These are phyloP conservation scores for Chelonus insularis DNA, from an alignment of 1,140 invertebrate genomes.

Conservation along the genomic window DNA sequence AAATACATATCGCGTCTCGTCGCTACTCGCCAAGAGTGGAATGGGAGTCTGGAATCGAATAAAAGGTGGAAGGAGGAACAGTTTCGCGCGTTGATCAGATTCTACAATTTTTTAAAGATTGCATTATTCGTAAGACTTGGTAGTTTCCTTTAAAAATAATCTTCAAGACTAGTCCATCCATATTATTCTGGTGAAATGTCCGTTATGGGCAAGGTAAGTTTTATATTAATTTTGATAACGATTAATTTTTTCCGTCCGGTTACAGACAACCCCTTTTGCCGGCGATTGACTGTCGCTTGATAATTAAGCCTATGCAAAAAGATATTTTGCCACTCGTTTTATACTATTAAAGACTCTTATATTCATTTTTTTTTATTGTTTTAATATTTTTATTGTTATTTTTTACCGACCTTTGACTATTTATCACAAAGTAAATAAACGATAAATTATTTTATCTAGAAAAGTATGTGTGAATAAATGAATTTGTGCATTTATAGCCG, in stretches of 20 bases:
- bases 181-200: constrained; percentile 46
- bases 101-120: constrained; percentile 29
- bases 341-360: too few species aligned
- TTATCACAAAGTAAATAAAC: too few species aligned
- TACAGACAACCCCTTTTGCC: constrained; percentile 9
- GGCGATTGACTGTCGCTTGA: neutral
- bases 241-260: constrained; percentile 6
- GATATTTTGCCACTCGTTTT: too few species aligned
- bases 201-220: constrained; percentile 57
- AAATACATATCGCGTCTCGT: constrained; percentile 11
- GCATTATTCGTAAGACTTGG: neutral
- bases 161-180: constrained; percentile 32
- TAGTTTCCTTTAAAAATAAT: neutral
- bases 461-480: too few species aligned
- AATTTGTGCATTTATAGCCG: constrained; percentile 62
- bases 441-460: too few species aligned
- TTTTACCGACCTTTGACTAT: too few species aligned
- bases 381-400: too few species aligned
- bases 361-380: too few species aligned
- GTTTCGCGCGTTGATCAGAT: constrained; percentile 54
- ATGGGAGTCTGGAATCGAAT: constrained; percentile 52
- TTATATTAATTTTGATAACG: neutral
- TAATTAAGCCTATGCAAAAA: neutral
- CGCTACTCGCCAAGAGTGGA: constrained; percentile 26
- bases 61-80: constrained; percentile 50